Evolutionary conservation across 2,888 invertebrate species (phyloP), one percentile per base, ranked within the genome.

Genomic region (Bellardia bayeri): DNA sequence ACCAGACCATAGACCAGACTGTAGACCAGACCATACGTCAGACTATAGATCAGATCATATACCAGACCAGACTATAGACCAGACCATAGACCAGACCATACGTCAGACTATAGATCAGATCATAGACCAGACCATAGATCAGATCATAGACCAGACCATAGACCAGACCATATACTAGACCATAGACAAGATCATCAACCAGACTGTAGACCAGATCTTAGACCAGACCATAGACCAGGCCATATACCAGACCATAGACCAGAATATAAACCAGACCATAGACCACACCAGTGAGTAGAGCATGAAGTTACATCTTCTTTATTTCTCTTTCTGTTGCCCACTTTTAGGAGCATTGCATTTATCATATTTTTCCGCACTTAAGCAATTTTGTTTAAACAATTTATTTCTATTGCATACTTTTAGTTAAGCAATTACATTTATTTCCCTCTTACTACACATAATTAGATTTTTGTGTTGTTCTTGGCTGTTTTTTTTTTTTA

Each of bases 391-490:
- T 74, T 16, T 14, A 3, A 66, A 49, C n/a, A 74, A 63, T 72
- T 71, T 69, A 83, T 84, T 85, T 82, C 42, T 23, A 61, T 79
- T 82, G 82, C 85, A 84, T 85, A 82, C 82, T 87, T 87, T 82
- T 85, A 71, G 81, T 68, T 42, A 69, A 75, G 63, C 85, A 81
- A 81, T 81, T 85, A 81, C 51, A 80, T 63, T 40, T 74, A 54
- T 71, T 64, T 56, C 1, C 33, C 63, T 74, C 74, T 61, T 30
- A 56, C 45, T 45, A 51, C 13, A 64, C 23, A 56, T 69, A 85
- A 81, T 85, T 85, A 74, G 45, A 85, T 63, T 69, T 80, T 74
- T 72, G 49, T 33, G 40, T 74, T 56, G 66, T 68, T 82, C n/a
- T 58, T 72, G 63, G 9, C 13, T 2, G 16, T 63, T 51, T 45